phyloP scores from a whole-genome alignment of 2,113 vertebrate species.

The Pelodiscus sinensis region DNA sequence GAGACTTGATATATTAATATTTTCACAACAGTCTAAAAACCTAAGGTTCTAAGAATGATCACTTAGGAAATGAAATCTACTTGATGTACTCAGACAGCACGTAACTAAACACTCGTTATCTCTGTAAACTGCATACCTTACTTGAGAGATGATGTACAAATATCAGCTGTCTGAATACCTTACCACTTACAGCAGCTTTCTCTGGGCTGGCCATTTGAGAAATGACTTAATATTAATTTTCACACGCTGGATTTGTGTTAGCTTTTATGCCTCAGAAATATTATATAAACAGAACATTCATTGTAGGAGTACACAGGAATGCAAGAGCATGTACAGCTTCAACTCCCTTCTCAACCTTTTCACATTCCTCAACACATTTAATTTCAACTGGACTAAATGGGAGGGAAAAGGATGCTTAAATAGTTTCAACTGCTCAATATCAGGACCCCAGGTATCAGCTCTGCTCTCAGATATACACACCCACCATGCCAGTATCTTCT shows the following conservation, averaged over 20 bases:
- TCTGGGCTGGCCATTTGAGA: constrained; percentile 50
- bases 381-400: constrained; percentile 37
- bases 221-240: constrained; percentile 64
- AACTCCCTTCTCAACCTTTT: constrained; percentile 19
- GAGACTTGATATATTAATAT: constrained; percentile 48
- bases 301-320: constrained; percentile 37
- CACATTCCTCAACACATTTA: constrained; percentile 35
- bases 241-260: constrained; percentile 55
- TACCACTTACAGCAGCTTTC: constrained; percentile 63
- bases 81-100: constrained; percentile 22
- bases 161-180: constrained; percentile 70
- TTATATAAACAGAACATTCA: constrained; percentile 44
- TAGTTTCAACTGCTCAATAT: neutral
- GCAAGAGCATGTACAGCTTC: constrained; percentile 32
- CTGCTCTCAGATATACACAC: neutral
- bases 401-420: constrained; percentile 3
- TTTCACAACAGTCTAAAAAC: constrained; percentile 61
- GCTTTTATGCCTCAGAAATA: constrained; percentile 56
- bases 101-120: constrained; percentile 42
- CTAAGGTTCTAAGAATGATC: constrained; percentile 44
- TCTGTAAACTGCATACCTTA: constrained; percentile 64
- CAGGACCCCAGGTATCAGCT: neutral
- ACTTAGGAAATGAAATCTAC: constrained; percentile 48
- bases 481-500: neutral
- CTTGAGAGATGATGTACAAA: constrained; percentile 68